These are phyloP conservation scores for Drosophila borborema DNA, from an alignment of 2,888 invertebrate genomes.

Conservation along the genomic window DNA sequence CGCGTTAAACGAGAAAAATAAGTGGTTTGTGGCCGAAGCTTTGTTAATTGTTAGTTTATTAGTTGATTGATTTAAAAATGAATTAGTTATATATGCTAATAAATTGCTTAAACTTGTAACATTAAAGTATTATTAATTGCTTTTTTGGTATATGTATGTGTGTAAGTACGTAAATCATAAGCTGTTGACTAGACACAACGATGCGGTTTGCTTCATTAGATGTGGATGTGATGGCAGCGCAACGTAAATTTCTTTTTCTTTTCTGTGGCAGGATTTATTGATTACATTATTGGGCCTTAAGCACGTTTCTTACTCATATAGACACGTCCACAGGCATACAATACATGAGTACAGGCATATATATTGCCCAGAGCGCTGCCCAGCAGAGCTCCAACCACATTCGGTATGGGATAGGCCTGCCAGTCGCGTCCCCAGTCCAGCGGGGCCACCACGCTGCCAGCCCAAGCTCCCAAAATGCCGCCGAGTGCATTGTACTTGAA, in stretches of 20 bases:
- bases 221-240: constrained; percentile 66
- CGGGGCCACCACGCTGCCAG: constrained; percentile 91
- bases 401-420: constrained; percentile 91
- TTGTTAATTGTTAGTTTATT: constrained; percentile 66
- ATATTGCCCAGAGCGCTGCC: constrained; percentile 87
- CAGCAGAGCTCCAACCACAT: constrained; percentile 87
- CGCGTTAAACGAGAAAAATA: background rate
- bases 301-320: constrained; percentile 83
- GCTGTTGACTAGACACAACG: constrained; percentile 73
- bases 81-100: constrained; percentile 63
- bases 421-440: constrained; percentile 95
- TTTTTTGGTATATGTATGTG: constrained; percentile 59
- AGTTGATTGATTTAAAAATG: constrained; percentile 65
- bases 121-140: constrained; percentile 72
- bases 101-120: constrained; percentile 75
- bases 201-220: constrained; percentile 35
- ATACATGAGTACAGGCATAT: constrained; percentile 82
- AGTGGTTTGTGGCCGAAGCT: background rate
- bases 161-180: constrained; percentile 49
- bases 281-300: constrained; percentile 44
- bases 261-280: constrained; percentile 66
- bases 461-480: constrained; percentile 90
- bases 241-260: constrained; percentile 56
- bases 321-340: constrained; percentile 82
- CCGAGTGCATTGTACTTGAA: constrained; percentile 84